These are phyloP conservation scores for Felis chaus DNA, from an alignment of 2,113 vertebrate genomes.

Conservation along the genomic window DNA sequence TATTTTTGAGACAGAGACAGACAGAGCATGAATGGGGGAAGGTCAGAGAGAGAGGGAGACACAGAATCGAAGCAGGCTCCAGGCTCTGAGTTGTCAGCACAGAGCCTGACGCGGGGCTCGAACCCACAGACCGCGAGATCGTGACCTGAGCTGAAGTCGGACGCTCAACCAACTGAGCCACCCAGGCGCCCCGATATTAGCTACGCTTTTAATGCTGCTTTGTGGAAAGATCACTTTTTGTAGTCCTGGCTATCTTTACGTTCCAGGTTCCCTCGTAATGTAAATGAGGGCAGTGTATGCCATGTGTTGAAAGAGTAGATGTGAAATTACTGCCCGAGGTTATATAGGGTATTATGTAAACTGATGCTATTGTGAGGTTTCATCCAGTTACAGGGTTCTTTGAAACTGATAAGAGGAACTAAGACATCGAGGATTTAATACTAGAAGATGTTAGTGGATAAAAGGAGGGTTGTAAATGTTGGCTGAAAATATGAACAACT, in stretches of 20 bases:
- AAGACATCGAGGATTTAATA: neutral
- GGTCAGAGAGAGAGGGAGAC: too few species aligned
- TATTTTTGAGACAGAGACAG: too few species aligned
- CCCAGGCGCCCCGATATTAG: neutral
- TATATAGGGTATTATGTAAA: neutral
- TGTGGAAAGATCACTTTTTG: neutral
- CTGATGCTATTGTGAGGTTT: neutral
- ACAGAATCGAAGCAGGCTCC: too few species aligned
- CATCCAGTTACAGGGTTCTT: neutral
- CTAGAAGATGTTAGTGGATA: neutral
- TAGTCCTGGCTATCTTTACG: neutral
- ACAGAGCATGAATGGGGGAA: too few species aligned
- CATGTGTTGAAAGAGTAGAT: neutral
- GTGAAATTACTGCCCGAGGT: neutral
- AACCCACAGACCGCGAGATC: too few species aligned
- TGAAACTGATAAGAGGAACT: slow-evolving; percentile 20
- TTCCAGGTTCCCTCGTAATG: neutral
- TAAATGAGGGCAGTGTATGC: neutral
- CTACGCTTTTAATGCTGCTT: neutral
- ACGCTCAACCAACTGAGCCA: too few species aligned
- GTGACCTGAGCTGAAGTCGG: too few species aligned
- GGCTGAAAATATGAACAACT: neutral
- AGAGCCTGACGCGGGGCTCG: too few species aligned
- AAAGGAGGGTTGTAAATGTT: neutral
- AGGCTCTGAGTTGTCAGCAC: too few species aligned